phyloP scores from a whole-genome alignment of 2,888 invertebrate species.

The Rhagium mordax region DNA sequence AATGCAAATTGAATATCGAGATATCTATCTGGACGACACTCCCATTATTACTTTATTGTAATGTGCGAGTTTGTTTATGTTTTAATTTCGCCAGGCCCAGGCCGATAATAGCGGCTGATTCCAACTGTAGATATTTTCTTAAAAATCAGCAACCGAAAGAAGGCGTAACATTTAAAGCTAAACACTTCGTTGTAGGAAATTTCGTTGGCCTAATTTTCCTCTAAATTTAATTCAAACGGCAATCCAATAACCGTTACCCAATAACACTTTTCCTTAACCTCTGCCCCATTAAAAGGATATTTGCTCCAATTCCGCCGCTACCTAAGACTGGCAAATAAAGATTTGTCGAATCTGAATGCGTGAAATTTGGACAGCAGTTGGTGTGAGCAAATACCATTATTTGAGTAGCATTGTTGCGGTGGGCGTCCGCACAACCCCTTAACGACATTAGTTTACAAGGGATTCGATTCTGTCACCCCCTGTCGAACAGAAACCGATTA shows the following conservation, averaged over 20 bases:
- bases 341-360: constrained; percentile 40
- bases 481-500: constrained; percentile 68
- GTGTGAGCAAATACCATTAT: constrained; percentile 54
- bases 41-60: not conserved
- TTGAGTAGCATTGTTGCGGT: constrained; percentile 64
- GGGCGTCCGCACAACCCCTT: constrained; percentile 67
- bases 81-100: not conserved
- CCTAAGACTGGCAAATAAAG: constrained; percentile 24
- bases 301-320: constrained; percentile 11
- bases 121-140: too few species aligned
- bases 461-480: constrained; percentile 65
- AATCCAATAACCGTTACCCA: constrained; percentile 20
- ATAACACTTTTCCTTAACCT: not conserved
- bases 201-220: not conserved
- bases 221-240: not conserved
- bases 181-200: not conserved
- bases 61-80: not conserved
- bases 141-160: too few species aligned
- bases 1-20: not conserved
- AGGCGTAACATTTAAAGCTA: too few species aligned
- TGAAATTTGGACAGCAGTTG: constrained; percentile 49
- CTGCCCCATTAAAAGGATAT: constrained; percentile 11
- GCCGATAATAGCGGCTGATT: too few species aligned
- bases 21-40: not conserved
- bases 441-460: constrained; percentile 66